Evolutionary conservation across 1,140 invertebrate species (phyloP), one percentile per base, ranked within the genome.

Genomic region (Caenorhabditis latens): DNA sequence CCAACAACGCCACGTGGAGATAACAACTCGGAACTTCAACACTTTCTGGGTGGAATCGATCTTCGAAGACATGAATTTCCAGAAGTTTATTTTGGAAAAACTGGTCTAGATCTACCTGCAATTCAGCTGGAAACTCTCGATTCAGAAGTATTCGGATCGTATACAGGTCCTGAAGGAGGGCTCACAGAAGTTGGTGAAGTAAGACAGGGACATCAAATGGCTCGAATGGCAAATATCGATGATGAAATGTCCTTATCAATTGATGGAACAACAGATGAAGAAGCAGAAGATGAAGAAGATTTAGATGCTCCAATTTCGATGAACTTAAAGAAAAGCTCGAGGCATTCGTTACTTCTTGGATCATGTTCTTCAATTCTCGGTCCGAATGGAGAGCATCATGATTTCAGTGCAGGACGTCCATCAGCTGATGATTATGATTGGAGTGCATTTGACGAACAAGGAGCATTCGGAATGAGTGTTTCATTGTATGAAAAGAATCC

Each of bases 401-500:
- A 83, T 87, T 84, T 87, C 48, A 65, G 75, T 63, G 55, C 83
- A 61, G 53, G 53, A 3, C 83, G 58, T 40, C 63, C 48, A 42
- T 82, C 55, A 46, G 88, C 71, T 90, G 82, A 90, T 82, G 75
- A 55, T 6, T 86, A 88, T 48, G 88, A 89, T 53, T 91, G 90
- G 90, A 83, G 53, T 6, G 14, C 46, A 32, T n/a, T 24, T 48
- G 83, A 88, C 48, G 84, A 95, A 48, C 94, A 95, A 63, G 93
- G 93, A 87, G 95, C 95, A 2, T 96, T 95, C 91, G 96, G 96
- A 84, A 89, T 93, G 43, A 94, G 94, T 9, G 94, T 95, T 40
- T 95, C 95, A 0, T 93, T 96, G 4, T 96, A 96, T 90, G 96
- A 96, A 92, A 94, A 94, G 86, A 95, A 96, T 93, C 96, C 96